A percentile compares a stretch with the other conserved stretches of the same genome.
Conservation (phyloP, 2,888 invertebrate genomes). For the Liposcelis brunnea region DNA sequence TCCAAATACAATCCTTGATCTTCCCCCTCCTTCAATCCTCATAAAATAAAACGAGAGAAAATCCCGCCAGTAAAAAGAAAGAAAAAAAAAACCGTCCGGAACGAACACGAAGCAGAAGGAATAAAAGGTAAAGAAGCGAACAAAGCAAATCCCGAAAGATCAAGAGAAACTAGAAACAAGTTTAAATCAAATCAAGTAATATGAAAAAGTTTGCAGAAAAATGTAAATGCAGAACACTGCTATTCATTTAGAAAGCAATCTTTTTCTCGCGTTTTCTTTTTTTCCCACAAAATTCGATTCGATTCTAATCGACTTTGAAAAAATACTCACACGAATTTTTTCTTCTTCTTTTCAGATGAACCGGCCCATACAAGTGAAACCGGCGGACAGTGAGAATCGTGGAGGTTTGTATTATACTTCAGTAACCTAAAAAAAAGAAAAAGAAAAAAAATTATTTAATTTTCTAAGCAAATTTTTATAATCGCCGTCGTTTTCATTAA, state of each 20-base stretch:
- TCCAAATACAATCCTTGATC: too few species aligned
- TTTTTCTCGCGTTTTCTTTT: conserved; percentile 7
- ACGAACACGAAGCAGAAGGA: too few species aligned
- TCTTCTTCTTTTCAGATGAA: conserved; percentile 78
- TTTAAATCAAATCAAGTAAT: too few species aligned
- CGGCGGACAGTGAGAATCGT: conserved; percentile 98
- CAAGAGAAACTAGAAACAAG: too few species aligned
- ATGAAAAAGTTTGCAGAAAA: too few species aligned
- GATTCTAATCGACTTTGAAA: too few species aligned
- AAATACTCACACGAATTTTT: conserved; percentile 10
- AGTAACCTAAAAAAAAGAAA: background rate
- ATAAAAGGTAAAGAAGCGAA: too few species aligned
- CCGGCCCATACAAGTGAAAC: conserved; percentile 99
- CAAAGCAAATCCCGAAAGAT: too few species aligned
- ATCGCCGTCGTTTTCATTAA: conserved; percentile 22
- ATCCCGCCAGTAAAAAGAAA: background rate
- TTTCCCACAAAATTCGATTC: background rate
- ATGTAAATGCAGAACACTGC: too few species aligned
- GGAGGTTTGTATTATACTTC: conserved; percentile 51
- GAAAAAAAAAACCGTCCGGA: background rate
- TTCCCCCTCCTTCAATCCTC: background rate
- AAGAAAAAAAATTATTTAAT: conserved; percentile 21
- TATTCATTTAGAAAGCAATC: background rate
- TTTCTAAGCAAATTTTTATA: conserved; percentile 17
- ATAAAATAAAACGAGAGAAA: background rate